These are phyloP conservation scores for Parapsyche elsis DNA, from an alignment of 1,140 invertebrate genomes.

Conservation along the genomic window DNA sequence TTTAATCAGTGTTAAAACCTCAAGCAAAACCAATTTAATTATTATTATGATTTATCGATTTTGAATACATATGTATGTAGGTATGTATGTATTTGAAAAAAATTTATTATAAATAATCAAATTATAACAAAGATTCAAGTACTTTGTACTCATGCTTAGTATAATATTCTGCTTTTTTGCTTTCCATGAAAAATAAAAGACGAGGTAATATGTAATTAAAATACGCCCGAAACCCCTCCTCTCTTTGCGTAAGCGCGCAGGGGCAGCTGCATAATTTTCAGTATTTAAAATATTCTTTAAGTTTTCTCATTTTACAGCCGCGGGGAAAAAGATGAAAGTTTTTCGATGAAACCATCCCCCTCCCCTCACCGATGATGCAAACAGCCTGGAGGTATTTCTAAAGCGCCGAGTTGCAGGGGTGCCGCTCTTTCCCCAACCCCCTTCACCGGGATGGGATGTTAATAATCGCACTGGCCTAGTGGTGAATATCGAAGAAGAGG, in stretches of 20 bases:
- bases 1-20: no score
- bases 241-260: neutral
- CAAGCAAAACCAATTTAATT: no score
- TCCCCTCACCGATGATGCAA: constrained; percentile 22
- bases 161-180: neutral
- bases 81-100: no score
- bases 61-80: no score
- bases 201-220: constrained; percentile 41
- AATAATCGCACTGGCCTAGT: constrained; percentile 36
- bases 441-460: constrained; percentile 16
- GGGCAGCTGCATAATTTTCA: constrained; percentile 39
- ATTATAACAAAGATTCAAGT: no score
- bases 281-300: constrained; percentile 46
- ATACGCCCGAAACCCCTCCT: constrained; percentile 4
- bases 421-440: neutral
- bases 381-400: constrained; percentile 22
- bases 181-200: constrained; percentile 23
- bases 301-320: constrained; percentile 34
- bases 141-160: no score
- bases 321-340: constrained; percentile 21
- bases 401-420: neutral
- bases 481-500: constrained; percentile 6
- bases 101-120: no score
- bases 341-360: constrained; percentile 33
- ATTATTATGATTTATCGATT: no score